A percentile compares a stretch with the other conserved stretches of the same genome.
phyloP scores from a whole-genome alignment of 2,888 invertebrate genomes.

The Megamerina dolium region DNA sequence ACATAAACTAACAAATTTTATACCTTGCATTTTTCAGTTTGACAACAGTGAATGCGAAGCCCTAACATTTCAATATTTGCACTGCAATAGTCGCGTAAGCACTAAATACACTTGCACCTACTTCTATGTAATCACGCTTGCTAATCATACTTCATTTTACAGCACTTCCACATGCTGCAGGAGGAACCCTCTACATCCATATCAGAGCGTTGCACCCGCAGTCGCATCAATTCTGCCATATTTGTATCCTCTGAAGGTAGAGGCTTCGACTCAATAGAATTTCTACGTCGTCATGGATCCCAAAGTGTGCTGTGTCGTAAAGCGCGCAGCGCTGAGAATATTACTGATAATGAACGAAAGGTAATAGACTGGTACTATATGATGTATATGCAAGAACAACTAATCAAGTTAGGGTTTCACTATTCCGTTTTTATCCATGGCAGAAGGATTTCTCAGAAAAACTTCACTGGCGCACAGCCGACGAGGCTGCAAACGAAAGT shows the following conservation, averaged over 20 bases:
- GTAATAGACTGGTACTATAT: conserved; percentile 33
- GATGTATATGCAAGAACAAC: too few relatives aligned
- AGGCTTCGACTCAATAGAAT: conserved; percentile 74
- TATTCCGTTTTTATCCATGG: conserved; percentile 4
- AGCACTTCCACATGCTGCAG: conserved; percentile 68
- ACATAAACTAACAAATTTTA: too few relatives aligned
- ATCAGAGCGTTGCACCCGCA: conserved; percentile 59
- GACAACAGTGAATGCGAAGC: conserved; percentile 47
- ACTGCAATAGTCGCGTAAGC: conserved; percentile 47
- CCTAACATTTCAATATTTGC: conserved; percentile 39
- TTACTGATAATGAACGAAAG: conserved; percentile 52
- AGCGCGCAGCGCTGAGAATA: conserved; percentile 68
- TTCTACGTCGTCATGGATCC: conserved; percentile 71
- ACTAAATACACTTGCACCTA: conserved; percentile 4
- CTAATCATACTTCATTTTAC: conserved; percentile 31
- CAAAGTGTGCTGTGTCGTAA: conserved; percentile 74
- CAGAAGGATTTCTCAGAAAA: conserved; percentile 44
- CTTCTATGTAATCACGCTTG: too few relatives aligned
- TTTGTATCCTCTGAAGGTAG: conserved; percentile 71
- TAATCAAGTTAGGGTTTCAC: not conserved
- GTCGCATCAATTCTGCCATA: conserved; percentile 79
- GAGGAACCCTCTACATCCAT: conserved; percentile 62
- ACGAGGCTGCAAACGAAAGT: conserved; percentile 28
- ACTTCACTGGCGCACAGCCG: not conserved
- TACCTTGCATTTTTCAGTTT: conserved; percentile 43